Conservation (phyloP, 2,113 vertebrate genomes). For the Hydrochoerus hydrochaeris region DNA sequence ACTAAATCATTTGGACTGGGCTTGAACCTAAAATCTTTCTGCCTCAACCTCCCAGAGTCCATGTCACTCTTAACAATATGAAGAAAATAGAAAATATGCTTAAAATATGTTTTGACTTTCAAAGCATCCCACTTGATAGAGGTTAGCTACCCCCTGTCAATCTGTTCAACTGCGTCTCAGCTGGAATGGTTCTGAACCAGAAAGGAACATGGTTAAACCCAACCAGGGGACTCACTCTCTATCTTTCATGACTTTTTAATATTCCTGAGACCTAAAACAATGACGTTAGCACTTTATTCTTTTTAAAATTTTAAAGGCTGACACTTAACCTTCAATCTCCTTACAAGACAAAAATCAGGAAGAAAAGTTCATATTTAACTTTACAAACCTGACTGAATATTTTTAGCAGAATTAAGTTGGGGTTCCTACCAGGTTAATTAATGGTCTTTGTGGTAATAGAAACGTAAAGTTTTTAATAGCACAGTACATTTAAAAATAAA, state of each 20-base stretch:
- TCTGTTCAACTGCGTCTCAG: neutral
- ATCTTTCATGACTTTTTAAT: conserved; percentile 11
- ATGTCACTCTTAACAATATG: neutral
- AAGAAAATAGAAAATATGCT: conserved; percentile 14
- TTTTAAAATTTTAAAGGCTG: neutral
- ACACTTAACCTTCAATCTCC: neutral
- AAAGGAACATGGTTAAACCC: neutral
- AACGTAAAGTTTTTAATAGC: conserved; percentile 45
- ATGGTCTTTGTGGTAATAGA: conserved; percentile 47
- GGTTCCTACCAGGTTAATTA: conserved; percentile 38
- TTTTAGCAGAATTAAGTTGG: conserved; percentile 42
- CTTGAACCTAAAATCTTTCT: neutral
- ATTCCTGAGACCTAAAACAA: conserved; percentile 49
- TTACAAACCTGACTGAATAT: conserved; percentile 2
- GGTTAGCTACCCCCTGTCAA: neutral
- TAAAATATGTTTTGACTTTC: neutral
- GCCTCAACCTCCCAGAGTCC: neutral
- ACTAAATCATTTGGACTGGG: neutral
- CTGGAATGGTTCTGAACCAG: conserved; percentile 15
- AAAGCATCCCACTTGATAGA: neutral
- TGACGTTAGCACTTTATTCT: neutral
- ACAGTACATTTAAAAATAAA: conserved; percentile 36
- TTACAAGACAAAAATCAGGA: conserved; percentile 24
- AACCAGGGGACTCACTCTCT: neutral
- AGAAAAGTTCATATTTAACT: conserved; percentile 57